These are phyloP conservation scores for Gortyna flavago DNA, from an alignment of 2,888 invertebrate genomes.

Conservation along the genomic window DNA sequence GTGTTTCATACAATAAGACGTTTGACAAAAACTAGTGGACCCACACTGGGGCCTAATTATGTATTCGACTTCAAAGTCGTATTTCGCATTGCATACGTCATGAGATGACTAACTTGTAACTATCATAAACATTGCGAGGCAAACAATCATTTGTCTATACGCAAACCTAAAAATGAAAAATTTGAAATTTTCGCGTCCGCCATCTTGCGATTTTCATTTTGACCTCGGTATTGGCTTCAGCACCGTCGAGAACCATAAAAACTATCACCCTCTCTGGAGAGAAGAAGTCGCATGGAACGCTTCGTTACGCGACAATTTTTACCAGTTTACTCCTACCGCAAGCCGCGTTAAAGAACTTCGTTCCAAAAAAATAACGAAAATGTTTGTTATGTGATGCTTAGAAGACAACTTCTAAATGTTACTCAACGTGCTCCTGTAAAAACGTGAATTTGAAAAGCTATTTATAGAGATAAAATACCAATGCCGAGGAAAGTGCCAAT, in stretches of 20 bases:
- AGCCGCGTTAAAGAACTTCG: background rate
- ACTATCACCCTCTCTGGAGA: background rate
- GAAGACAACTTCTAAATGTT: background rate
- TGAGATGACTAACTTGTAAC: background rate
- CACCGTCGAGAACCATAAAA: background rate
- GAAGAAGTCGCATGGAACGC: background rate
- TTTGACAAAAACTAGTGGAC: conserved; percentile 6
- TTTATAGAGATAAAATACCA: conserved; percentile 34
- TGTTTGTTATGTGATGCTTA: background rate
- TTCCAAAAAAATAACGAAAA: background rate
- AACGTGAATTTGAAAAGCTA: conserved; percentile 27
- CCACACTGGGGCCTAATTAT: conserved; percentile 9
- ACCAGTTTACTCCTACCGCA: background rate
- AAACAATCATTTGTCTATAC: background rate
- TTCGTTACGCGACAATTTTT: background rate
- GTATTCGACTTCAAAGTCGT: background rate
- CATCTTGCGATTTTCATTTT: too few relatives aligned
- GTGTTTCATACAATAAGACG: conserved; percentile 8
- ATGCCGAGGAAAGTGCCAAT: conserved; percentile 52
- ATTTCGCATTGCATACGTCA: background rate
- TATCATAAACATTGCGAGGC: background rate
- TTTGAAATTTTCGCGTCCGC: background rate
- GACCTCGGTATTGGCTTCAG: background rate
- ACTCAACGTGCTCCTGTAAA: conserved; percentile 20
- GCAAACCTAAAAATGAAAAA: background rate